Conservation (phyloP, 2,888 invertebrate species). For the Dioctria linearis region DNA sequence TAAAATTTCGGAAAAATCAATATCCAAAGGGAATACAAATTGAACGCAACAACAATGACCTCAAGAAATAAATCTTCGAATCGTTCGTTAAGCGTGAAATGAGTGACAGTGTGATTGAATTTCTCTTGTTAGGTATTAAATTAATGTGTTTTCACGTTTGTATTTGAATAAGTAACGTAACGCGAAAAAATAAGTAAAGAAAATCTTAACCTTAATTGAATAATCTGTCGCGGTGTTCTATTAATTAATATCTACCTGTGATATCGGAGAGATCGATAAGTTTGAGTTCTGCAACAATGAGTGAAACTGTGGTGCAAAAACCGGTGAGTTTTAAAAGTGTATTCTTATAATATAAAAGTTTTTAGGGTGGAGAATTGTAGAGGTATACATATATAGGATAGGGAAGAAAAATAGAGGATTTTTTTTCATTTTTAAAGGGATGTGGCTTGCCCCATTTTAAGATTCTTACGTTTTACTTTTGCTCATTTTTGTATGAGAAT, state of each 20-base stretch:
- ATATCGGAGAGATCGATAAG: constrained; percentile 39
- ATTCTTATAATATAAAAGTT: no score
- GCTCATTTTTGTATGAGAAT: no score
- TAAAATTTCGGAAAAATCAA: constrained; percentile 48
- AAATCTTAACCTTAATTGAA: constrained; percentile 20
- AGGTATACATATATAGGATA: no score
- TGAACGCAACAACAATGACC: constrained; percentile 20
- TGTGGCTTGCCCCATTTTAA: no score
- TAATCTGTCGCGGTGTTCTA: constrained; percentile 8
- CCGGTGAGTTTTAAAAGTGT: constrained; percentile 19
- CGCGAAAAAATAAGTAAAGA: neutral
- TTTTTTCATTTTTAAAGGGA: no score
- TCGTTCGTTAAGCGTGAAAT: constrained; percentile 5
- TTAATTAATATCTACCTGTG: neutral
- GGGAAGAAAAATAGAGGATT: no score
- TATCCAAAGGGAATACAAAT: constrained; percentile 25
- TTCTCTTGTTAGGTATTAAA: no score
- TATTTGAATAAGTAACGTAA: neutral
- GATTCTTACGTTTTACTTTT: no score
- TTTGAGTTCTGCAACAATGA: constrained; percentile 36
- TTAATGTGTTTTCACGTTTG: no score
- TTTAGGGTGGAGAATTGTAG: no score
- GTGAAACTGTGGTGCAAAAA: constrained; percentile 39
- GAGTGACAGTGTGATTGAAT: constrained; percentile 5
- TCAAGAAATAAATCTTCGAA: neutral